Evolutionary conservation across 2,113 vertebrate species (phyloP), one percentile per base, ranked within the genome.

Genomic region (Megatriorchis doriae): DNA sequence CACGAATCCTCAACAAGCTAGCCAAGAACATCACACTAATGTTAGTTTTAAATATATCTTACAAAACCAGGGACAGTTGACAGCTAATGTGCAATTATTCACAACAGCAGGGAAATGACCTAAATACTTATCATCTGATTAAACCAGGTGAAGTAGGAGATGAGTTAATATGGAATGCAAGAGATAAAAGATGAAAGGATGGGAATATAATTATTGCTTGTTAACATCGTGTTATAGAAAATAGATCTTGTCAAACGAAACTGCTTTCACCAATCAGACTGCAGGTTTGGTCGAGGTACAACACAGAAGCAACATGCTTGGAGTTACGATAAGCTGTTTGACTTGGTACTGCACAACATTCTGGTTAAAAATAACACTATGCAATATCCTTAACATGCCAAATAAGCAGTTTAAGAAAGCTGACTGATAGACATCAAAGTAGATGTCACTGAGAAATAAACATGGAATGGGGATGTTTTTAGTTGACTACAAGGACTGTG

Each of bases 181-280:
- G 68, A 88, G 89, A 95, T 95, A 94, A 92, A 88, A 94, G 88
- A 96, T 94, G 86, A 96, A 96, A 96, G 89, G 81, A 63, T 42
- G n/a, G 75, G 56, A 94, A 52, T 61, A 65, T 91, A 96, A 96
- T 96, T 93, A 96, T 71, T 91, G 15, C 77, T 72, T 75, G 77
- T 85, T 85, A 94, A 65, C 32, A 85, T 26, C 1, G 0, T 56
- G 65, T 52, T 81, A n/a, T 9, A 91, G 70, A 90, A 94, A 95
- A 78, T 27, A 90, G 55, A 93, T 82, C 83, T 85, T 87, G 81
- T 84, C 73, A 72, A 81, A 93, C 0, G 31, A 95, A 96, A 93
- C 83, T 95, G 56, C 68, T 79, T 91, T 96, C 11, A 0, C 52
- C 78, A 82, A 91, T 65, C 47, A 79, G 47, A 68, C 36, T 71